phyloP scores from a whole-genome alignment of 2,888 invertebrate genomes.

The Melipona beecheii region DNA sequence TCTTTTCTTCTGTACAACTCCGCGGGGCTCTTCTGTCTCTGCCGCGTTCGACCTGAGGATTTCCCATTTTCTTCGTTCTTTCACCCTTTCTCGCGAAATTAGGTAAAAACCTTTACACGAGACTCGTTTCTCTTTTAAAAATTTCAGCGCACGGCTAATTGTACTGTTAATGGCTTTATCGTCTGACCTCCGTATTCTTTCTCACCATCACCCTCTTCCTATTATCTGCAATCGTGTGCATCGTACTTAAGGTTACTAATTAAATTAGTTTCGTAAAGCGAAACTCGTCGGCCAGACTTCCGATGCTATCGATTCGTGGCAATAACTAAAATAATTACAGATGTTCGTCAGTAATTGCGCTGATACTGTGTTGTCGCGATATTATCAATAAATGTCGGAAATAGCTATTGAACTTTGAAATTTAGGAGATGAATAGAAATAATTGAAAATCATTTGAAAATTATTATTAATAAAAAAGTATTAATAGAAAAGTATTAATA shows the following conservation, averaged over 20 bases:
- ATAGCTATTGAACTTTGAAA: background rate
- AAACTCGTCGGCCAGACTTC: slow-evolving; percentile 34
- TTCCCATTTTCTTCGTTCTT: slow-evolving; percentile 43
- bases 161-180: slow-evolving; percentile 56
- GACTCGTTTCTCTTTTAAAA: slow-evolving; percentile 46
- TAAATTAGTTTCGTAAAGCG: slow-evolving; percentile 60
- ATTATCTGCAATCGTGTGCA: slow-evolving; percentile 28
- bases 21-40: slow-evolving; percentile 5
- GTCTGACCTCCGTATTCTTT: background rate
- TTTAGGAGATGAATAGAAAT: background rate
- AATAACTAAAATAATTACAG: slow-evolving; percentile 57
- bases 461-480: background rate
- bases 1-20: slow-evolving; percentile 22
- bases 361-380: slow-evolving; percentile 13
- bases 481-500: background rate
- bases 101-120: slow-evolving; percentile 56
- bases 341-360: slow-evolving; percentile 45
- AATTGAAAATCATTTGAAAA: background rate
- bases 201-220: background rate
- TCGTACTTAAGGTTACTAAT: slow-evolving; percentile 48
- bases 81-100: slow-evolving; percentile 65
- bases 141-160: slow-evolving; percentile 52
- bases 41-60: slow-evolving; percentile 16
- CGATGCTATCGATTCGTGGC: slow-evolving; percentile 52
- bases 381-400: background rate